Percentiles rank a stretch among this genome's conserved stretches.
Evolutionary conservation across 2,797 vertebrate species (phyloP).

Genomic region (Galaxias olidus): DNA sequence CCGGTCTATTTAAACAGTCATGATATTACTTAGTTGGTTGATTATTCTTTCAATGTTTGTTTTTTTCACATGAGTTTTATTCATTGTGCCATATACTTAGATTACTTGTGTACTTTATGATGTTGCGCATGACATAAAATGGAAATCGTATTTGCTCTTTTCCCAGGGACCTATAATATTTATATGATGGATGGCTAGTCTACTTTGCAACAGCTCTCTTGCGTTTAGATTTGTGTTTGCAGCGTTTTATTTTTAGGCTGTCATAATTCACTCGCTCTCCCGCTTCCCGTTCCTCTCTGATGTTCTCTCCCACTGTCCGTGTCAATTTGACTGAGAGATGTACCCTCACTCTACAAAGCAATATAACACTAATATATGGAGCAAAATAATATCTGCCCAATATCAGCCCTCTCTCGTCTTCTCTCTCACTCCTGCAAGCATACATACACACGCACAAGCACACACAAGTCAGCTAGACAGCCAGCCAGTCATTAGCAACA

Average conservation of each 20-base stretch:
- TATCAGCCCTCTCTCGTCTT: constrained; percentile 2
- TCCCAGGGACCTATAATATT: constrained; percentile 27
- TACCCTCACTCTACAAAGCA: constrained; percentile 35
- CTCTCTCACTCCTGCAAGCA: constrained; percentile 29
- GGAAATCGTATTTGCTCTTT: constrained; percentile 18
- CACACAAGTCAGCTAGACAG: constrained; percentile 56
- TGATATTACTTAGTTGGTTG: too few species aligned
- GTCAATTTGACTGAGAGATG: constrained; percentile 52
- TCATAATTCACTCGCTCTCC: constrained; percentile 44
- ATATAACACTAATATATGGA: constrained; percentile 35
- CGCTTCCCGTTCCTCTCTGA: constrained; percentile 26
- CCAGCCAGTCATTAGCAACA: constrained; percentile 73
- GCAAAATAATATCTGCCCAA: constrained; percentile 27
- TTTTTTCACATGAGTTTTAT: neutral
- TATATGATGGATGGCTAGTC: constrained; percentile 37
- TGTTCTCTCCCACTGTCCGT: constrained; percentile 47
- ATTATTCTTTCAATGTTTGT: too few species aligned
- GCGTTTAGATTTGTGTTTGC: constrained; percentile 47
- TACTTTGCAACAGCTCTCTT: constrained; percentile 23
- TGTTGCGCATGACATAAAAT: neutral
- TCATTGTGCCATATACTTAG: neutral
- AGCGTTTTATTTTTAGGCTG: constrained; percentile 59
- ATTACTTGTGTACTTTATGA: neutral
- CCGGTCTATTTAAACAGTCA: constrained; percentile 21
- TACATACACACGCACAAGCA: constrained; percentile 26